Base-by-base conservation (phyloP, 2,888 invertebrate genomes). In the Leptinotarsa rubiginosa region DNA sequence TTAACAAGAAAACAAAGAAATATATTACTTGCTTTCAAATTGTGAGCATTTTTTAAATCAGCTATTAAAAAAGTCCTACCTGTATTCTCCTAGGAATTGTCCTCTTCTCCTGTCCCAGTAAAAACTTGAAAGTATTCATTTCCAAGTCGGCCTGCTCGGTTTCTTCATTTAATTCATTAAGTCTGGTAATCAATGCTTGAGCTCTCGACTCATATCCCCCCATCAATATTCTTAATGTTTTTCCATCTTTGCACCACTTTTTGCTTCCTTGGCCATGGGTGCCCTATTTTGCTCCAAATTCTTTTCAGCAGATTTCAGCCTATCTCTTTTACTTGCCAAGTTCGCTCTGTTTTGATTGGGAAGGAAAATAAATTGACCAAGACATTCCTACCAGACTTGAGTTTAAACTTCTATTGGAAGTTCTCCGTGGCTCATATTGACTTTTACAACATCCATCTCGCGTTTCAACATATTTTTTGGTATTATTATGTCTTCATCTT, bases 201-300 rank as follows among this genome's bases (percentile, higher is more conserved):
- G 96, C 94, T 59, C 85, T 83, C 2, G 87, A 85, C 89, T 96
- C 95, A 88, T 97, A 97, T 13, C 97, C 96, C 12, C 95, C 98
- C 5, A 98, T 95, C n/a, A 99, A 90, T 73, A 99, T 95, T 94
- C 89, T n/a, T n/a, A n/a, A n/a, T n/a, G n/a, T n/a, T n/a, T n/a
- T n/a, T n/a, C n/a, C n/a, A n/a, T n/a, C n/a, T 98, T 99, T 0
- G 97, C 96, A 69, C 99, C 98, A 74, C 94, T 92, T 88, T 98
- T 99, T 0, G 99, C 98, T 88, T 99, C 97, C 80, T 94, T 94
- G 0, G 97, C 95, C 99, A 99, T 99, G 88, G 97, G 98, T 75
- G 92, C 92, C 79, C 98, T 91, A 87, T 99, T 98, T 86, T 95
- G 94, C 87, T 98, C 98, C 50, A 99, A 88, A n/a, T n/a, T n/a